Conservation (phyloP, 2,113 vertebrate species). For the Delphinus delphis region DNA sequence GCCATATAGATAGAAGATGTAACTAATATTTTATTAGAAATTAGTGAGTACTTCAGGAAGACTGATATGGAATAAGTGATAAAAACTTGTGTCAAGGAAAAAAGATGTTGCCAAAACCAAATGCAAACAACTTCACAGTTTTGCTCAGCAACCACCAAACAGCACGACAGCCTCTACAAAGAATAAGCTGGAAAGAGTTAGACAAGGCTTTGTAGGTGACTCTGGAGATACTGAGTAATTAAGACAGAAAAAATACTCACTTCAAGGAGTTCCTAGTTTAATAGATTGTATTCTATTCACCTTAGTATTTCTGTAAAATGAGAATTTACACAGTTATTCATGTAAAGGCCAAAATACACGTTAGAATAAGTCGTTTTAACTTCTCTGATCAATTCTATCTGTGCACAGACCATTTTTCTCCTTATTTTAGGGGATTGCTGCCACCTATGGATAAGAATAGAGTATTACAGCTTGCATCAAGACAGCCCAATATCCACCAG, state of each 20-base stretch:
- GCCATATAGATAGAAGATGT: background rate
- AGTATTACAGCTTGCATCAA: background rate
- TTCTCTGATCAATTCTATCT: background rate
- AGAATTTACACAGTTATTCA: background rate
- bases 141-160: background rate
- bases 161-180: background rate
- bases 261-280: background rate
- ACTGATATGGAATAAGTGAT: background rate
- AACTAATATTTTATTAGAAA: conserved; percentile 12
- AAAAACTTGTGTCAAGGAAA: background rate
- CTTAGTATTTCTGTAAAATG: background rate
- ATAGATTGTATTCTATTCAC: background rate
- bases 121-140: background rate
- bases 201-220: background rate
- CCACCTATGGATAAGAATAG: background rate
- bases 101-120: background rate
- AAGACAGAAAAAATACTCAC: background rate
- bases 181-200: background rate
- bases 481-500: too few species aligned
- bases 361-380: background rate
- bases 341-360: background rate
- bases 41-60: background rate
- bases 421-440: conserved; percentile 6
- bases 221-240: background rate
- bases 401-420: background rate